phyloP scores from a whole-genome alignment of 2,888 invertebrate genomes.

The Cryptocheilus praepositus region DNA sequence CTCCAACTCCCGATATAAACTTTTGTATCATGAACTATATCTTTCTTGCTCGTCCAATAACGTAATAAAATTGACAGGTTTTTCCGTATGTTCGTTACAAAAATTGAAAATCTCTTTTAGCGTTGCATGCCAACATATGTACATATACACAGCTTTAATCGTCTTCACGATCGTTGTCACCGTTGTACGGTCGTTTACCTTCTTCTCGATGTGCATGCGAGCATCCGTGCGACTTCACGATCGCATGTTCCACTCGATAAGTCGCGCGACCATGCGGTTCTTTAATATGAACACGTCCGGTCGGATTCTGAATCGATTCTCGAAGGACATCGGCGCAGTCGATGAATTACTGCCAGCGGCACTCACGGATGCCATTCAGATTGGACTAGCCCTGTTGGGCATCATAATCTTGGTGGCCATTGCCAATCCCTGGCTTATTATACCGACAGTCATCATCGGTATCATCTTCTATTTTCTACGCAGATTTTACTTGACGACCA shows the following conservation, averaged over 20 bases:
- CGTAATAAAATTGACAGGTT: too few species aligned
- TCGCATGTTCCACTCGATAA: constrained; percentile 86
- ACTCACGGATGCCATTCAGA: constrained; percentile 81
- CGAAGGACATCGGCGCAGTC: constrained; percentile 89
- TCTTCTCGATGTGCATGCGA: constrained; percentile 83
- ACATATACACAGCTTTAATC: constrained; percentile 76
- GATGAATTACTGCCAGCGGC: constrained; percentile 80
- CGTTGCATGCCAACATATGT: too few species aligned
- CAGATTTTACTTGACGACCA: constrained; percentile 84
- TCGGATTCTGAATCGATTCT: constrained; percentile 88
- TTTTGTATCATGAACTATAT: too few species aligned
- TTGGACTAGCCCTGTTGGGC: constrained; percentile 75
- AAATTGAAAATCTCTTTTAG: neutral
- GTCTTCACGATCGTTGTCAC: constrained; percentile 70
- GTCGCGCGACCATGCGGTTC: constrained; percentile 88
- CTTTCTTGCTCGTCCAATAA: too few species aligned
- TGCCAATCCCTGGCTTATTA: constrained; percentile 84
- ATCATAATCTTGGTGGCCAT: constrained; percentile 80
- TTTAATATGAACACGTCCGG: constrained; percentile 92
- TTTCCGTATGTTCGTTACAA: too few species aligned
- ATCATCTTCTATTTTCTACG: constrained; percentile 85
- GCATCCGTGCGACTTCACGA: constrained; percentile 88
- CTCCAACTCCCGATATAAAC: too few species aligned
- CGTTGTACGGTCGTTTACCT: constrained; percentile 73
- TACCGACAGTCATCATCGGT: constrained; percentile 83